phyloP scores from a whole-genome alignment of 53 echinoderm and acorn worm species.

The Glandiceps talaboti region DNA sequence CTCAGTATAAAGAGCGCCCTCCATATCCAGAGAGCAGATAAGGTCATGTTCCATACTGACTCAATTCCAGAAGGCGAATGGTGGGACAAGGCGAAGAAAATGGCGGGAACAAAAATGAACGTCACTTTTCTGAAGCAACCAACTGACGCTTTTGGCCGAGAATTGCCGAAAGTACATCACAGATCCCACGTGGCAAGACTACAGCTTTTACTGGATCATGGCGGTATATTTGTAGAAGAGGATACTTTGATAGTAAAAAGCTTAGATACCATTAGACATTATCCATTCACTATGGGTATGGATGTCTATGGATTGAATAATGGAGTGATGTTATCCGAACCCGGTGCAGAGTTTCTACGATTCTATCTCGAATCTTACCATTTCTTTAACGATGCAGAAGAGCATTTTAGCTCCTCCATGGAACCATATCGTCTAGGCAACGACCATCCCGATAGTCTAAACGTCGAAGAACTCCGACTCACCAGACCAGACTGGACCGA shows the following conservation, averaged over 20 bases:
- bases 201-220: conserved; percentile 2
- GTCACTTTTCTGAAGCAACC: neutral
- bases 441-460: conserved; percentile 8
- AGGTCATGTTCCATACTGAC: conserved; percentile 13
- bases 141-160: neutral
- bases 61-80: conserved; percentile 1
- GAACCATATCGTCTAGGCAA: conserved; percentile 8
- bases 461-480: conserved; percentile 4
- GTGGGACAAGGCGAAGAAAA: conserved; percentile 3
- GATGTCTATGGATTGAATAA: conserved; percentile 5
- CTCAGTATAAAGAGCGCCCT: conserved; percentile 1
- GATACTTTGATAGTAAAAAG: conserved; percentile 7
- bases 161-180: neutral
- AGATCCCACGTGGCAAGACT: conserved; percentile 2
- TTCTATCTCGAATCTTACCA: conserved; percentile 3
- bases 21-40: conserved; percentile 6
- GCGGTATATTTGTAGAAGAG: conserved; percentile 7
- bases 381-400: neutral
- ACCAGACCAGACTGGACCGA: conserved; percentile 12
- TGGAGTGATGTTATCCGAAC: conserved; percentile 4
- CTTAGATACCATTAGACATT: conserved; percentile 3
- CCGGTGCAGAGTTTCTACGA: neutral
- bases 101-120: neutral
- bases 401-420: neutral
- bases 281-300: conserved; percentile 8